Base-by-base conservation (phyloP, 37 sponge, comb jelly and placozoan species). In the Oscarella lobularis region DNA sequence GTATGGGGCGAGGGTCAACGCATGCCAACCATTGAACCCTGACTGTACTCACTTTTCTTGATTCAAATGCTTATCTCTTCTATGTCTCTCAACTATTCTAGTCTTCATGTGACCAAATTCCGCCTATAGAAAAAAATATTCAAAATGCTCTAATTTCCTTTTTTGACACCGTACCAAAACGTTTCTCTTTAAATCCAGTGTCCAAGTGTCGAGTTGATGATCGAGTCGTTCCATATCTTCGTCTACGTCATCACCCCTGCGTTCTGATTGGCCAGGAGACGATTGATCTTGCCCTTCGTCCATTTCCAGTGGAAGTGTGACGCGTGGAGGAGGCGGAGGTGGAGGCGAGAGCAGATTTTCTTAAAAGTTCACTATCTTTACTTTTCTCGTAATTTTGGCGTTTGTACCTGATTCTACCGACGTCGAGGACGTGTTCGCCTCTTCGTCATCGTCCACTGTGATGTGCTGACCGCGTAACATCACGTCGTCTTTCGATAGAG, bases 51-150 rank as follows among this genome's bases (percentile, higher is more conserved):
- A 93, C 94, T 73, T 82, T 39, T 84, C 74, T 31, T 74, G 79
- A 66, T 93, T 83, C 3, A 80, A 72, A 33, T 76, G 60, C 20
- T 85, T 37, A 3, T 82, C 73, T 3, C 40, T 38, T 37, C 86
- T 77, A 27, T 84, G 68, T 5, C 73, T 77, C 34, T 90, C 86
- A 29, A 77, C 71, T 55, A 90, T 31, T 9, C 85, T 70, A 36
- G 83, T 33, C 38, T 79, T 79, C 33, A 84, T 66, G 36, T 90
- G 96, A 38, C 85, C 90, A 86, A 95, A 88, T 66, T 95, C 96
- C 41, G 96, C 96, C 96, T 95, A 36, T n/a, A n/a, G n/a, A n/a
- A n/a, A n/a, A n/a, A n/a, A n/a, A n/a, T n/a, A n/a, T n/a, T n/a
- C n/a, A n/a, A n/a, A 69, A 6, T 31, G 14, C 14, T 31, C 9